These are phyloP conservation scores for Drosophila pseudotalamancana DNA, from an alignment of 2,888 invertebrate genomes.

Conservation along the genomic window DNA sequence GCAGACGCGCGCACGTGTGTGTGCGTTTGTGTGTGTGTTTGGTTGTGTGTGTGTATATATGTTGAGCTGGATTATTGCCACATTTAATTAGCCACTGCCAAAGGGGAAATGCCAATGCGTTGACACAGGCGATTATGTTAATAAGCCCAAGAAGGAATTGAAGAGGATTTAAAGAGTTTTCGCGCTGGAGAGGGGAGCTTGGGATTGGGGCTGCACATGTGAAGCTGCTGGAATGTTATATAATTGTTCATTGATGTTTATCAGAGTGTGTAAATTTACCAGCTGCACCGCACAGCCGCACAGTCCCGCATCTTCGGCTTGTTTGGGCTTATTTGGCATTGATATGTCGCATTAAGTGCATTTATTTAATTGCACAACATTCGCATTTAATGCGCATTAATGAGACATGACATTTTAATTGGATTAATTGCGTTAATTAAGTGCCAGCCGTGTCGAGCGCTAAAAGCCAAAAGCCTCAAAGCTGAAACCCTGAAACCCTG, in stretches of 20 bases:
- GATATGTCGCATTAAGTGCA: conserved; percentile 67
- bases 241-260: conserved; percentile 71
- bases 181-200: not conserved
- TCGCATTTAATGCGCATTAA: conserved; percentile 71
- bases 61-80: conserved; percentile 52
- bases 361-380: conserved; percentile 76
- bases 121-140: conserved; percentile 75
- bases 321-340: conserved; percentile 44
- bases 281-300: too few species aligned
- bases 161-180: not conserved
- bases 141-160: conserved; percentile 45
- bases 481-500: not conserved
- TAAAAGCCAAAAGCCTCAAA: conserved; percentile 22
- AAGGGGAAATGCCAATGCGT: conserved; percentile 46
- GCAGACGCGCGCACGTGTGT: not conserved
- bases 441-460: conserved; percentile 43
- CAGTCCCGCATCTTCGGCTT: not conserved
- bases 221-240: conserved; percentile 45
- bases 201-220: conserved; percentile 5
- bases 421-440: conserved; percentile 76
- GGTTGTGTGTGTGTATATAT: not conserved
- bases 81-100: conserved; percentile 68
- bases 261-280: conserved; percentile 49
- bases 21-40: not conserved
- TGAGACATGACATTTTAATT: conserved; percentile 78